phyloP scores from a whole-genome alignment of 2,888 invertebrate genomes.

The Galerucella nymphaeae region DNA sequence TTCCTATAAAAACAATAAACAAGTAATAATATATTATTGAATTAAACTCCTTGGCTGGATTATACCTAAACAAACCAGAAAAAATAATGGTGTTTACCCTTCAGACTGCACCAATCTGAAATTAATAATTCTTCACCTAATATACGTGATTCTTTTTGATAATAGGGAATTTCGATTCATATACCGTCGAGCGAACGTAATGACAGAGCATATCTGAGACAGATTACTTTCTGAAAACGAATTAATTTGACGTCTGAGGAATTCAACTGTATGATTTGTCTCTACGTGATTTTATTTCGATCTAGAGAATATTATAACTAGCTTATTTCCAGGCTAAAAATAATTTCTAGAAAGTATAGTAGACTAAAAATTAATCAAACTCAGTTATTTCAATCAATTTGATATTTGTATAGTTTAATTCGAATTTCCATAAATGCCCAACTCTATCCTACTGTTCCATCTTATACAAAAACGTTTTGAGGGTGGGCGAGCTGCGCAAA shows the following conservation, averaged over 20 bases:
- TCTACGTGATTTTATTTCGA: conserved; percentile 8
- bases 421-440: too few relatives aligned
- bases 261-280: conserved; percentile 2
- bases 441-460: too few relatives aligned
- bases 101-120: neutral
- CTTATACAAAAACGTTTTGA: too few relatives aligned
- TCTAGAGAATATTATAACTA: conserved; percentile 8
- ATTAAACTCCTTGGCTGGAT: too few relatives aligned
- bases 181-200: neutral
- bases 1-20: too few relatives aligned
- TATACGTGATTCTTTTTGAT: neutral
- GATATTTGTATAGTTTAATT: too few relatives aligned
- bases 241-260: conserved; percentile 1
- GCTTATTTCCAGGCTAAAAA: neutral
- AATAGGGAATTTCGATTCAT: neutral
- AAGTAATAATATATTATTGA: too few relatives aligned
- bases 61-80: too few relatives aligned
- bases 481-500: neutral
- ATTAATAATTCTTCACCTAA: neutral
- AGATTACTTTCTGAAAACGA: conserved; percentile 1
- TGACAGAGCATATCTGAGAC: neutral
- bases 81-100: too few relatives aligned
- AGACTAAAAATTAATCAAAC: too few relatives aligned
- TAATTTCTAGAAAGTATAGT: too few relatives aligned
- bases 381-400: too few relatives aligned